phyloP scores from a whole-genome alignment of 2,113 vertebrate genomes.

The Rhombomys opimus region DNA sequence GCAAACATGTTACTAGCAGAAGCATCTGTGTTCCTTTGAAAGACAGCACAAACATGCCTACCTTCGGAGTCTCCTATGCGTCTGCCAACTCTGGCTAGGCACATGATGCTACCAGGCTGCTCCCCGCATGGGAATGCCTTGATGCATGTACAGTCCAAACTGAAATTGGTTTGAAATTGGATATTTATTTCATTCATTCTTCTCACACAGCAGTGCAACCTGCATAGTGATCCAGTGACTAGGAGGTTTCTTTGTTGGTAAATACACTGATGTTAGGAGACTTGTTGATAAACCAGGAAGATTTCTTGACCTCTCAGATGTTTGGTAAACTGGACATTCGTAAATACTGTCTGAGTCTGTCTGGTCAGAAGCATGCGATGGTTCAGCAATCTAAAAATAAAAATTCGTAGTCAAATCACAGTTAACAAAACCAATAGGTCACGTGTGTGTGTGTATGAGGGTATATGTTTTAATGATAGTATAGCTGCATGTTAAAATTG shows the following conservation, averaged over 20 bases:
- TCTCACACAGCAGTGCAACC: constrained; percentile 77
- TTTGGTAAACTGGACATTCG: constrained; percentile 69
- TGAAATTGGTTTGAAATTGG: neutral
- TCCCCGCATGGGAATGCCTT: too few relatives aligned
- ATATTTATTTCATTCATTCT: constrained; percentile 49
- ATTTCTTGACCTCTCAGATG: constrained; percentile 8
- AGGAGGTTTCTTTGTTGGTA: neutral
- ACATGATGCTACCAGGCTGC: too few relatives aligned
- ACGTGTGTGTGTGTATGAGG: neutral
- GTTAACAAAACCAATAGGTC: neutral
- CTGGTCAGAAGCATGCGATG: neutral
- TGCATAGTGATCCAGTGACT: constrained; percentile 80
- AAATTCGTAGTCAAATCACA: neutral
- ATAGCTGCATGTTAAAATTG: neutral
- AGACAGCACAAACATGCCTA: neutral
- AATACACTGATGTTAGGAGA: constrained; percentile 51
- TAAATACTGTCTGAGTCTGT: neutral
- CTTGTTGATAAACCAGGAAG: neutral
- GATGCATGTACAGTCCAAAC: neutral
- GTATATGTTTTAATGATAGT: neutral
- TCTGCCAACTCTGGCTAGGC: neutral
- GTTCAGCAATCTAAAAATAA: constrained; percentile 16
- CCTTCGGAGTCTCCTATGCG: neutral
- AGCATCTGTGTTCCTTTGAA: neutral
- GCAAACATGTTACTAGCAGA: neutral